phyloP scores from a whole-genome alignment of 2,797 vertebrate genomes.

The Lagocephalus sceleratus region DNA sequence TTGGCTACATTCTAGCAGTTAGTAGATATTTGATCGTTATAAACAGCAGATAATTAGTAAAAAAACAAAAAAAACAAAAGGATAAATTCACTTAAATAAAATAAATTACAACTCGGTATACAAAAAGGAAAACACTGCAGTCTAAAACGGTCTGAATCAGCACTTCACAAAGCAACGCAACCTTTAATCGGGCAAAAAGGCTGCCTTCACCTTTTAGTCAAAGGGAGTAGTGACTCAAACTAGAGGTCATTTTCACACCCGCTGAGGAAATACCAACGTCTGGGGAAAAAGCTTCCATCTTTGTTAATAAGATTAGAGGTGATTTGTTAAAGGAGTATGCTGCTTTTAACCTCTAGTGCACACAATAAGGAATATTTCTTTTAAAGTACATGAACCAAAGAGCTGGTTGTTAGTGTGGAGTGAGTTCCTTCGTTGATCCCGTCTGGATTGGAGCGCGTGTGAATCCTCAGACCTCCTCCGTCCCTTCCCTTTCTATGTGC shows the following conservation, averaged over 20 bases:
- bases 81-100: conserved; percentile 53
- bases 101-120: conserved; percentile 49
- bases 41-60: conserved; percentile 32
- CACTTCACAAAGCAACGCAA: conserved; percentile 31
- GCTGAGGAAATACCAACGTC: conserved; percentile 59
- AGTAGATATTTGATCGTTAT: conserved; percentile 56
- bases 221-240: conserved; percentile 44
- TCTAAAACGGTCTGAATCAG: conserved; percentile 18
- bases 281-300: conserved; percentile 42
- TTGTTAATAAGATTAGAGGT: conserved; percentile 52
- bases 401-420: conserved; percentile 52
- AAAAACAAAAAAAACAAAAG: not conserved
- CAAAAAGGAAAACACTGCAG: conserved; percentile 20
- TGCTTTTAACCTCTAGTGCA: conserved; percentile 27
- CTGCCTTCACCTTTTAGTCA: conserved; percentile 28
- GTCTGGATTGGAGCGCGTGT: not conserved
- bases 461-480: conserved; percentile 51
- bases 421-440: conserved; percentile 33
- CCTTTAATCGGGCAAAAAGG: conserved; percentile 8
- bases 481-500: conserved; percentile 57
- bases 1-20: conserved; percentile 67
- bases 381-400: conserved; percentile 23
- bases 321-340: conserved; percentile 35
- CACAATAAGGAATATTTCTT: conserved; percentile 4
- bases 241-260: conserved; percentile 54